These are phyloP conservation scores for Lobophora halterata DNA, from an alignment of 2,888 invertebrate species.

Conservation along the genomic window DNA sequence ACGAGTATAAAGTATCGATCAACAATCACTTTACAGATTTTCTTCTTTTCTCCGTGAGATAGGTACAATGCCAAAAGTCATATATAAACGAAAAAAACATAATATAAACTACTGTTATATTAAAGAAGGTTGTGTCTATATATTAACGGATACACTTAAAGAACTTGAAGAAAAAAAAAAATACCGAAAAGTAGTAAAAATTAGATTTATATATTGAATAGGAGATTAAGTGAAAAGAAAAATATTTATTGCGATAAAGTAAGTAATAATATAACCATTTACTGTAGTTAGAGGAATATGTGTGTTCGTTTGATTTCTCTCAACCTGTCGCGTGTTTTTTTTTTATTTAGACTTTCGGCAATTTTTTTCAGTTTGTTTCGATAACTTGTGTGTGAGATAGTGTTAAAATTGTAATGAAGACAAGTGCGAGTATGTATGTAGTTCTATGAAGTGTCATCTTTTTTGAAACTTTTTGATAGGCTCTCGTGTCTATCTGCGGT, in stretches of 20 bases:
- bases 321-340: slow-evolving; percentile 24
- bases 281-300: slow-evolving; percentile 62
- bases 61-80: slow-evolving; percentile 68
- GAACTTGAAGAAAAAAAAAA: slow-evolving; percentile 34
- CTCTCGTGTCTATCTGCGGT: slow-evolving; percentile 42
- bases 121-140: slow-evolving; percentile 77
- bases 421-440: no score
- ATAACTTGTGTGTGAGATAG: slow-evolving; percentile 37
- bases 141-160: slow-evolving; percentile 66
- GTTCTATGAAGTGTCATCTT: slow-evolving; percentile 48
- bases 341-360: slow-evolving; percentile 27
- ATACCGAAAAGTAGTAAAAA: slow-evolving; percentile 60
- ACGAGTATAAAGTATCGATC: no score
- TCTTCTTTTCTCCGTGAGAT: slow-evolving; percentile 45
- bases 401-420: slow-evolving; percentile 40
- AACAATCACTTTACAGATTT: slow-evolving; percentile 43
- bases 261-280: slow-evolving; percentile 66
- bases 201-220: slow-evolving; percentile 74
- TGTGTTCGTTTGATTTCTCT: slow-evolving; percentile 30
- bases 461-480: slow-evolving; percentile 72
- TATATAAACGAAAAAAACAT: slow-evolving; percentile 49
- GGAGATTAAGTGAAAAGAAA: slow-evolving; percentile 68
- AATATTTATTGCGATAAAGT: slow-evolving; percentile 74
- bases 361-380: slow-evolving; percentile 28
- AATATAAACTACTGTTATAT: slow-evolving; percentile 67